These are phyloP conservation scores for Manis crassicaudata DNA, from an alignment of 2,797 vertebrate species.

Conservation along the genomic window DNA sequence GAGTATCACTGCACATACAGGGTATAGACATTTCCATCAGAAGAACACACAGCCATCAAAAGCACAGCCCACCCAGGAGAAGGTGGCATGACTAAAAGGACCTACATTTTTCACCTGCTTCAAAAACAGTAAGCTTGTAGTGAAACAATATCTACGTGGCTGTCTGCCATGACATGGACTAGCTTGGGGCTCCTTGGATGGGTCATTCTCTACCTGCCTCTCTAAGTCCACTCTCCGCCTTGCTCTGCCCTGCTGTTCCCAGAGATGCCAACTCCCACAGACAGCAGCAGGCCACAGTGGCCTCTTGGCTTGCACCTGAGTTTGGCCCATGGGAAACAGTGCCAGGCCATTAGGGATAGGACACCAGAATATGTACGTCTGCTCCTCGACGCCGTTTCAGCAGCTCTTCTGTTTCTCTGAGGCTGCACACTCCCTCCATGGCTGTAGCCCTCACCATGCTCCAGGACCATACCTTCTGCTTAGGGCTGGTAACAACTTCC, in stretches of 20 bases:
- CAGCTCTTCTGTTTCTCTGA: not conserved
- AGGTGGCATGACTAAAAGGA: not conserved
- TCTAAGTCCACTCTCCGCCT: not conserved
- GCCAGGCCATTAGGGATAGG: too few relatives aligned
- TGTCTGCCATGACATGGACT: not conserved
- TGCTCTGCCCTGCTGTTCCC: not conserved
- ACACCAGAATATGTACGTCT: fast-evolving
- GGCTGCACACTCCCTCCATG: not conserved
- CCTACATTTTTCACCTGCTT: not conserved
- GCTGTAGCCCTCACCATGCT: not conserved
- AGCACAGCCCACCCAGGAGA: not conserved
- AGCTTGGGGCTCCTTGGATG: not conserved
- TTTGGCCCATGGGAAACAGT: not conserved
- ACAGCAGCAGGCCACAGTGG: not conserved
- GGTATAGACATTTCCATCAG: not conserved
- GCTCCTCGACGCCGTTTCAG: too few relatives aligned
- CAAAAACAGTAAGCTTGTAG: not conserved
- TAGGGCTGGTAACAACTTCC: not conserved
- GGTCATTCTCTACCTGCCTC: not conserved
- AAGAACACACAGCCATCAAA: not conserved
- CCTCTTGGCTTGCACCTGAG: not conserved
- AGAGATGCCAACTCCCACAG: not conserved
- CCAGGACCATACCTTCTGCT: too few relatives aligned
- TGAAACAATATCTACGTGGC: not conserved
- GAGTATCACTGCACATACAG: not conserved